Percentiles rank a stretch among this genome's conserved stretches.
Evolutionary conservation across 2,888 invertebrate species (phyloP).

Genomic region (Loripinus fragilis): DNA sequence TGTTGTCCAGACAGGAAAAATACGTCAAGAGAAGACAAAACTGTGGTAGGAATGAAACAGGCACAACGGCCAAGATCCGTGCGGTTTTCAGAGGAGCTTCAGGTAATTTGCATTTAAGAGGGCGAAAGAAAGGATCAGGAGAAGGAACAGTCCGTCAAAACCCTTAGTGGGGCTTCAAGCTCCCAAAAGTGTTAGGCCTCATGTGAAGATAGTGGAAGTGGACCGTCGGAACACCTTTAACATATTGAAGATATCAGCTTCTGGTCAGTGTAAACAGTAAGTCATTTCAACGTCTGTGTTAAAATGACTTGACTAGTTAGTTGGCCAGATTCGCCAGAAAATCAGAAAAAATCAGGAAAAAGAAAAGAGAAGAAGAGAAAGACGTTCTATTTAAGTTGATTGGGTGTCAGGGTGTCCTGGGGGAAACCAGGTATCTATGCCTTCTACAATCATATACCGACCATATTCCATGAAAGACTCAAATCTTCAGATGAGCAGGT

Average conservation of each 20-base stretch:
- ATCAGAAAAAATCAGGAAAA: neutral
- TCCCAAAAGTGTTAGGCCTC: neutral
- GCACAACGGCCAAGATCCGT: too few species aligned
- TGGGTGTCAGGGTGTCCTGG: neutral
- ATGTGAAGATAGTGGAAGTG: neutral
- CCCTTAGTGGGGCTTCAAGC: neutral
- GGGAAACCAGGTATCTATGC: neutral
- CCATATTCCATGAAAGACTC: conserved; percentile 1
- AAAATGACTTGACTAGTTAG: neutral
- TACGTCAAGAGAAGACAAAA: neutral
- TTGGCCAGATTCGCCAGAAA: too few species aligned
- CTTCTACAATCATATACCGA: neutral
- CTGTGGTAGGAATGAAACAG: neutral
- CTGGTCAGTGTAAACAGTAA: too few species aligned
- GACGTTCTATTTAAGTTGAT: neutral
- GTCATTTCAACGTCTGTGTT: neutral
- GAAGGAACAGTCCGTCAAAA: neutral
- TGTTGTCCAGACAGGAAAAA: neutral
- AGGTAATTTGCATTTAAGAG: neutral
- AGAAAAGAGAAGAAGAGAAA: neutral
- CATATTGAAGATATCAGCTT: neutral
- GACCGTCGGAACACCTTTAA: too few species aligned
- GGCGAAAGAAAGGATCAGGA: neutral
- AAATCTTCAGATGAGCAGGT: neutral
- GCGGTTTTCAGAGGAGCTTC: neutral